Evolutionary conservation across 2,888 invertebrate genomes (phyloP).

Genomic region (Perizoma affinitatum): DNA sequence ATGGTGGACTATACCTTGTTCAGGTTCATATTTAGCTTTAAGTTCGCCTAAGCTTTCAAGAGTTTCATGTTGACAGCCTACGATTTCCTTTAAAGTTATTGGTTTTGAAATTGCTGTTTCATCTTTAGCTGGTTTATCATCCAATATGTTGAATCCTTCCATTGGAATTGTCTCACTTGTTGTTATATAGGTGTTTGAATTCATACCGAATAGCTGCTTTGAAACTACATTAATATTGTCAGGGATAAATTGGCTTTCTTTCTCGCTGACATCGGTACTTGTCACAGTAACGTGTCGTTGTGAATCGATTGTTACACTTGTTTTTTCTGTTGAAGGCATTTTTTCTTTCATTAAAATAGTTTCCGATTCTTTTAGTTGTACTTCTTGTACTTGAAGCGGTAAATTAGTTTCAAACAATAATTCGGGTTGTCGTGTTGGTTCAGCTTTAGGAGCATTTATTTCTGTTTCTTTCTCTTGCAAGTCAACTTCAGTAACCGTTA

Average conservation of each 20-base stretch:
- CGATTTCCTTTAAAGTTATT: slow-evolving; percentile 50
- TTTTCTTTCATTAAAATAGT: slow-evolving; percentile 35
- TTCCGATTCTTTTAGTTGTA: slow-evolving; percentile 54
- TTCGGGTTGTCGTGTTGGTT: slow-evolving; percentile 40
- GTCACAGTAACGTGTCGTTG: slow-evolving; percentile 60
- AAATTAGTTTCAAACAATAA: slow-evolving; percentile 51
- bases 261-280: slow-evolving; percentile 58
- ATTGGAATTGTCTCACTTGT: slow-evolving; percentile 61
- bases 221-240: slow-evolving; percentile 39
- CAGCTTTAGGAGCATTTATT: slow-evolving; percentile 38
- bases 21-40: slow-evolving; percentile 40
- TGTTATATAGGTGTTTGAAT: slow-evolving; percentile 56
- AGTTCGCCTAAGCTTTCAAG: slow-evolving; percentile 55
- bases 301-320: slow-evolving; percentile 48
- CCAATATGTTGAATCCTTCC: slow-evolving; percentile 53
- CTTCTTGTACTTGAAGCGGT: slow-evolving; percentile 59
- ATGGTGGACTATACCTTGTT: slow-evolving; percentile 43
- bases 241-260: slow-evolving; percentile 51
- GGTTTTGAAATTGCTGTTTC: slow-evolving; percentile 54
- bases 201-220: slow-evolving; percentile 53
- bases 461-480: slow-evolving; percentile 73
- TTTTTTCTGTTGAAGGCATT: slow-evolving; percentile 46
- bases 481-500: slow-evolving; percentile 80
- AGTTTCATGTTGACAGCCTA: slow-evolving; percentile 53
- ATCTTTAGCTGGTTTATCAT: slow-evolving; percentile 45